phyloP scores from a whole-genome alignment of 2,113 vertebrate genomes.

The Clupea harengus region DNA sequence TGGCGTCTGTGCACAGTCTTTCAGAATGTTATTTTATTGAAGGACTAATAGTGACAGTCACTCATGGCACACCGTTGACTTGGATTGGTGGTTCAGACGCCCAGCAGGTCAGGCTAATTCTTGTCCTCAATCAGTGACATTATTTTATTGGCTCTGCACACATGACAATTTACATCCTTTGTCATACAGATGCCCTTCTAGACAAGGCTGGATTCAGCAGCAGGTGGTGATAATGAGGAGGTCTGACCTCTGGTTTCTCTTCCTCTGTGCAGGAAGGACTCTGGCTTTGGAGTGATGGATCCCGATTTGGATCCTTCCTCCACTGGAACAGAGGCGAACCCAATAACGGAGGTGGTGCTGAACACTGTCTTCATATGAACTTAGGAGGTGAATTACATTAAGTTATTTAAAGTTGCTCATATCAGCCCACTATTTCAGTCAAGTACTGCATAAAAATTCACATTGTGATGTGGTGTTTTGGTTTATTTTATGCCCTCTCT shows the following conservation, averaged over 20 bases:
- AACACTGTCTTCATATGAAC: neutral
- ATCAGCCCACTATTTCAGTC: neutral
- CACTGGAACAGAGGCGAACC: neutral
- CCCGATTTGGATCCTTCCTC: neutral
- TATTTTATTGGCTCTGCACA: too few relatives aligned
- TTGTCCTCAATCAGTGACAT: too few relatives aligned
- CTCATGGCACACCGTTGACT: neutral
- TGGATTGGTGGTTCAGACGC: neutral
- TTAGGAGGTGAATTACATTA: neutral
- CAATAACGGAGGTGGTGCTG: neutral
- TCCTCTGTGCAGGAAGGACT: neutral
- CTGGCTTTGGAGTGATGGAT: neutral
- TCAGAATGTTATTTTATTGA: neutral
- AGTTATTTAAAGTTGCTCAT: neutral
- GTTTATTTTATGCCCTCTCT: neutral
- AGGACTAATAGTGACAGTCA: neutral
- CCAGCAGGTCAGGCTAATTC: neutral
- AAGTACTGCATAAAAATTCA: neutral
- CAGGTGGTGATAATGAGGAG: neutral
- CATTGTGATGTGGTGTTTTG: neutral
- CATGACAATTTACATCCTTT: too few relatives aligned
- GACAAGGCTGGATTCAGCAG: neutral
- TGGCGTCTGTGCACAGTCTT: neutral
- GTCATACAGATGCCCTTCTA: too few relatives aligned
- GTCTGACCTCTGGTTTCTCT: too few relatives aligned